A percentile compares a stretch with the other conserved stretches of the same genome.
Conservation (phyloP, 2,888 invertebrate species). For the Allophyes oxyacanthae region DNA sequence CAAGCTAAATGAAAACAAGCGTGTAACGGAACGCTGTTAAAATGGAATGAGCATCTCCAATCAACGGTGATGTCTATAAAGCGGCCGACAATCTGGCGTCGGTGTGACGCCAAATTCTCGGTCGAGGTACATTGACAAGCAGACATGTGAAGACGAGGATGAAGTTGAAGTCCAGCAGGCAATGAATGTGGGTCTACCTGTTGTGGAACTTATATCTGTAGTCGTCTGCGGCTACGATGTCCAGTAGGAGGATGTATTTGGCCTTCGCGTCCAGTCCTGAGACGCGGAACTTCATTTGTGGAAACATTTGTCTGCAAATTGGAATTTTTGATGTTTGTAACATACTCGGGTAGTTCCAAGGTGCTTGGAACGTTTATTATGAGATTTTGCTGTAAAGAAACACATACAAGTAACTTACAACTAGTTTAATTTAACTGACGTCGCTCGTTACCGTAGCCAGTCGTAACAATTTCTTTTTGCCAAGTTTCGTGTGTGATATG, state of each 20-base stretch:
- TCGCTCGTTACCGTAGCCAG: slow-evolving; percentile 14
- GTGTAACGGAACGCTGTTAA: slow-evolving; percentile 74
- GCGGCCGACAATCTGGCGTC: slow-evolving; percentile 68
- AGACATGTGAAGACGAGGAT: slow-evolving; percentile 59
- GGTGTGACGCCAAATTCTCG: slow-evolving; percentile 65
- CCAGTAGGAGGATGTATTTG: slow-evolving; percentile 99
- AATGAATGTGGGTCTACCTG: slow-evolving; percentile 90
- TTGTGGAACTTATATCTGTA: slow-evolving; percentile 99
- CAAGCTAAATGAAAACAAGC: slow-evolving; percentile 85
- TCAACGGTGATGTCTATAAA: slow-evolving; percentile 77
- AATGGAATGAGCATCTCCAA: slow-evolving; percentile 78
- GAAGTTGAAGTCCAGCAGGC: slow-evolving; percentile 68
- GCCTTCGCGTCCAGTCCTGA: slow-evolving; percentile 99
- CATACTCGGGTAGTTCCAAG: slow-evolving; percentile 7
- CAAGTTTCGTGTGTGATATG: slow-evolving; percentile 38
- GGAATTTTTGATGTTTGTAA: slow-evolving; percentile 62
- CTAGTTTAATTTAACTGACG: slow-evolving; percentile 7
- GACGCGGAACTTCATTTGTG: slow-evolving; percentile 99
- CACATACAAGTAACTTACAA: slow-evolving; percentile 22
- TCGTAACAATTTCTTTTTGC: neutral
- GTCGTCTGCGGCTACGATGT: slow-evolving; percentile 99
- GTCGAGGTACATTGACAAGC: slow-evolving; percentile 63
- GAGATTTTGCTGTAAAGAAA: slow-evolving; percentile 26
- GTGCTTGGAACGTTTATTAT: neutral
- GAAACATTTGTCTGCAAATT: slow-evolving; percentile 99